A percentile compares a stretch with the other conserved stretches of the same genome.
phyloP scores from a whole-genome alignment of 2,113 vertebrate species.

The Parotia lawesii region DNA sequence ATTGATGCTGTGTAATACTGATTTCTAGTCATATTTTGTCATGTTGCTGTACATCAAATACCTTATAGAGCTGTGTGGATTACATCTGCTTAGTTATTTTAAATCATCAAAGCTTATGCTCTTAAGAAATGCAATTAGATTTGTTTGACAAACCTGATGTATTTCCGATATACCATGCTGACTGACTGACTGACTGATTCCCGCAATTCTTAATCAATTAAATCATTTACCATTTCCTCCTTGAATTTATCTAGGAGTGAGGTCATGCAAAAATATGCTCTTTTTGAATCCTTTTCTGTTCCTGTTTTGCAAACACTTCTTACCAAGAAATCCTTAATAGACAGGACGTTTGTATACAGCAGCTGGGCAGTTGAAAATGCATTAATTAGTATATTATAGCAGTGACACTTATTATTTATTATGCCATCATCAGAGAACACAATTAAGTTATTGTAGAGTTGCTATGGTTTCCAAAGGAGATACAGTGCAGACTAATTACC shows the following conservation, averaged over 20 bases:
- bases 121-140: background rate
- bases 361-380: background rate
- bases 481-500: conserved; percentile 33
- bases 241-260: background rate
- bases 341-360: background rate
- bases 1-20: background rate
- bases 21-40: background rate
- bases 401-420: background rate
- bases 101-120: background rate
- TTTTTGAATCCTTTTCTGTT: background rate
- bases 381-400: conserved; percentile 21
- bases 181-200: background rate
- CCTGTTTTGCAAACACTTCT: conserved; percentile 33
- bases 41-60: background rate
- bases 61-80: background rate
- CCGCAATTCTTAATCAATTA: background rate
- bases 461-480: conserved; percentile 40
- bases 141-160: background rate
- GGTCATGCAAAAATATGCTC: background rate
- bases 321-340: background rate
- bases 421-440: conserved; percentile 21
- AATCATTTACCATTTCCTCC: background rate
- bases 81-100: background rate
- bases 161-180: background rate
- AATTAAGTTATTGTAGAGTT: conserved; percentile 22